Evolutionary conservation across 2,888 invertebrate species (phyloP).

Genomic region (Syritta pipiens): DNA sequence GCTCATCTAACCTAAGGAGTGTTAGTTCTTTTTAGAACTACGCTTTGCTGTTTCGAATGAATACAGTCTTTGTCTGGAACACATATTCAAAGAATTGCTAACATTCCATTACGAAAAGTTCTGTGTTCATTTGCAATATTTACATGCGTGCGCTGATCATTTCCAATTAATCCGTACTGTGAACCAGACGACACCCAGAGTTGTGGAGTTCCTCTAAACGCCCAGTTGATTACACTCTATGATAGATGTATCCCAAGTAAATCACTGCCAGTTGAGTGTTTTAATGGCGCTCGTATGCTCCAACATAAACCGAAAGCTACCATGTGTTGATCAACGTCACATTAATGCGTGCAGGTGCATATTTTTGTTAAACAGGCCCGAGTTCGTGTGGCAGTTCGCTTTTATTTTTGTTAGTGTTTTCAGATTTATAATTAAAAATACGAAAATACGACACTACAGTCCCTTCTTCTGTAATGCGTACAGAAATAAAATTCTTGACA

Average conservation of each 20-base stretch:
- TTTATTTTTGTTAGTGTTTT: slow-evolving; percentile 35
- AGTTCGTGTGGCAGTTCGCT: slow-evolving; percentile 25
- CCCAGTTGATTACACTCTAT: slow-evolving; percentile 43
- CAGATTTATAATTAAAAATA: slow-evolving; percentile 42
- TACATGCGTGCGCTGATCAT: slow-evolving; percentile 36
- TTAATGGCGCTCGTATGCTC: slow-evolving; percentile 8
- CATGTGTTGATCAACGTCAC: slow-evolving; percentile 51
- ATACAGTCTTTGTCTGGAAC: slow-evolving; percentile 20
- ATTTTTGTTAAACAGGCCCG: slow-evolving; percentile 44
- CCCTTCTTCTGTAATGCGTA: slow-evolving; percentile 52
- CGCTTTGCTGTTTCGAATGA: slow-evolving; percentile 26
- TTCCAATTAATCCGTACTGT: slow-evolving; percentile 58
- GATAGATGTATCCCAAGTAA: slow-evolving; percentile 17
- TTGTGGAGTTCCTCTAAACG: slow-evolving; percentile 13
- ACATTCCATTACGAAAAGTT: slow-evolving; percentile 59
- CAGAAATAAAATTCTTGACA: slow-evolving; percentile 68
- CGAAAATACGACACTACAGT: slow-evolving; percentile 42
- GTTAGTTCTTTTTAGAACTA: not conserved
- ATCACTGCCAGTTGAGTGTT: slow-evolving; percentile 18
- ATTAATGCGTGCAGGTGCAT: slow-evolving; percentile 62
- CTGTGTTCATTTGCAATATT: slow-evolving; percentile 53
- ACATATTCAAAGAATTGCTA: slow-evolving; percentile 42
- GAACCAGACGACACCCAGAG: slow-evolving; percentile 22
- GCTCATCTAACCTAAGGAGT: too few relatives aligned
- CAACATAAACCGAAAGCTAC: slow-evolving; percentile 16